A percentile compares a stretch with the other conserved stretches of the same genome.
Conservation (phyloP, 2,888 invertebrate genomes). For the Sinopyrophorus schimmeli region DNA sequence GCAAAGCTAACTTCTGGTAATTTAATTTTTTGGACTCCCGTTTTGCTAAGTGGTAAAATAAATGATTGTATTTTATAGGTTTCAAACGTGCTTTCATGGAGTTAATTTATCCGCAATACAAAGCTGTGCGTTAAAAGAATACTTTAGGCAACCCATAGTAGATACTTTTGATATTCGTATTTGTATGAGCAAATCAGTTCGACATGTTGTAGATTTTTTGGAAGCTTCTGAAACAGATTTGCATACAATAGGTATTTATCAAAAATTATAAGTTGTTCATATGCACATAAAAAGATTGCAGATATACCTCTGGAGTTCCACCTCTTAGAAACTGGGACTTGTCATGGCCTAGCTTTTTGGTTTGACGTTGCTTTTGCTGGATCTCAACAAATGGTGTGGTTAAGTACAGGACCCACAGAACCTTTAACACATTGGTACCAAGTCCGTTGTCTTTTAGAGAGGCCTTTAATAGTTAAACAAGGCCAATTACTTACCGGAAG, state of each 20-base stretch:
- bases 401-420: conserved; percentile 97
- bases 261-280: conserved; percentile 24
- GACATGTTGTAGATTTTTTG: conserved; percentile 92
- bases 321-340: conserved; percentile 87
- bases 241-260: conserved; percentile 72
- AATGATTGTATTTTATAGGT: conserved; percentile 63
- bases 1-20: conserved; percentile 97
- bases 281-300: conserved; percentile 35
- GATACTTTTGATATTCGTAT: conserved; percentile 98
- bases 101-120: conserved; percentile 92
- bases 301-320: conserved; percentile 94
- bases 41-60: too few relatives aligned
- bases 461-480: conserved; percentile 92
- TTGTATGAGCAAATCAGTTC: conserved; percentile 91
- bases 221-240: conserved; percentile 91
- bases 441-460: conserved; percentile 92
- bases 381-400: conserved; percentile 87
- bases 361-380: conserved; percentile 98
- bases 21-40: conserved; percentile 33
- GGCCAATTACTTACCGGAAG: conserved; percentile 89
- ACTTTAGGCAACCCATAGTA: conserved; percentile 97
- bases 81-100: conserved; percentile 96
- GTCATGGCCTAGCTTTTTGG: conserved; percentile 99
- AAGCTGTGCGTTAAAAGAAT: conserved; percentile 93
- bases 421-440: conserved; percentile 99